Percentiles rank a stretch among this genome's conserved stretches.
These are phyloP conservation scores for Melinaea menophilus DNA, from an alignment of 2,888 invertebrate species.

Conservation along the genomic window DNA sequence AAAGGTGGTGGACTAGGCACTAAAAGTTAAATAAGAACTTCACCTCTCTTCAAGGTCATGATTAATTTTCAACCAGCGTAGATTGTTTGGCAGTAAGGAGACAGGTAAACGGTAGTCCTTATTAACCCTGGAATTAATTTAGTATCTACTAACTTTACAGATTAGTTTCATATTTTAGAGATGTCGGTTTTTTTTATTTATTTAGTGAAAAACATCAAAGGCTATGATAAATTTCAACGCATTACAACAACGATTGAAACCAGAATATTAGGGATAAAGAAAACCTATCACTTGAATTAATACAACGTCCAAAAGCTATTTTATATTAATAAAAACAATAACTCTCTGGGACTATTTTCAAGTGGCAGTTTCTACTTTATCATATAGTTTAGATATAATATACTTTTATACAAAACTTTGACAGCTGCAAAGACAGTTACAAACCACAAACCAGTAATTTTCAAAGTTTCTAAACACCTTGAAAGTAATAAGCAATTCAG, in stretches of 20 bases:
- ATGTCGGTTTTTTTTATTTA: neutral
- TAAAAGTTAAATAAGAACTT: constrained; percentile 48
- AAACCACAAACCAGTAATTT: neutral
- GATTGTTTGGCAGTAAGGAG: constrained; percentile 66
- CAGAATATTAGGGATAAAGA: too few relatives aligned
- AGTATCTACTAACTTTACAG: constrained; percentile 33
- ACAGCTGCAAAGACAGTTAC: neutral
- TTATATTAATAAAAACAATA: neutral
- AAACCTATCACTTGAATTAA: too few relatives aligned
- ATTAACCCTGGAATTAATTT: constrained; percentile 64
- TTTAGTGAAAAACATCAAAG: neutral
- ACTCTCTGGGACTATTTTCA: neutral
- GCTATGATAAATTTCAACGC: neutral
- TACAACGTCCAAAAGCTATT: too few relatives aligned
- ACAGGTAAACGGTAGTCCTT: constrained; percentile 67
- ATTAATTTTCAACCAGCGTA: constrained; percentile 62
- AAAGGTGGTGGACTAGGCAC: constrained; percentile 40
- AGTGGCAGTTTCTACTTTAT: neutral
- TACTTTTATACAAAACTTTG: neutral
- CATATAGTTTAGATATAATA: too few relatives aligned
- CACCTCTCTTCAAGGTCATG: constrained; percentile 58
- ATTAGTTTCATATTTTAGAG: neutral
- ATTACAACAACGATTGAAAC: too few relatives aligned
- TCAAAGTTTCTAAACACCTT: too few relatives aligned
- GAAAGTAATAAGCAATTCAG: neutral